Conservation (phyloP, 2,113 vertebrate genomes). For the Columba livia region DNA sequence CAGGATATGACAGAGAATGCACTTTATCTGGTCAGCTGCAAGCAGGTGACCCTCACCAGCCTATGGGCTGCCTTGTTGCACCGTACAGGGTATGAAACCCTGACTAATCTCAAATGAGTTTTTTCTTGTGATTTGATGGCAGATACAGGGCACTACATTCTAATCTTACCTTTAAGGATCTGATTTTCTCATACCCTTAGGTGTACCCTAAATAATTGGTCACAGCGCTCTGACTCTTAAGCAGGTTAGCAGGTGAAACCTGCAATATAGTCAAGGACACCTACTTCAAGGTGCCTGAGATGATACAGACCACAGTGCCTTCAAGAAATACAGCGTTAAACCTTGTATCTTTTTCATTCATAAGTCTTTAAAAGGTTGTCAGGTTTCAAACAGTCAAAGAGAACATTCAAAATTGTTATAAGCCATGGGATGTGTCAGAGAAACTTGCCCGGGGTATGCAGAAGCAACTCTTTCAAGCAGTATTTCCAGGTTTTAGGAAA, state of each 20-base stretch:
- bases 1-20: not conserved
- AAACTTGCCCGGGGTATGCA: not conserved
- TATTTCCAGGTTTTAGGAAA: not conserved
- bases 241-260: not conserved
- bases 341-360: not conserved
- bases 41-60: not conserved
- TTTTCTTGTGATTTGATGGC: not conserved
- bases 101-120: not conserved
- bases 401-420: not conserved
- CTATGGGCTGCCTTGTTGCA: not conserved
- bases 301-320: not conserved
- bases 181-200: not conserved
- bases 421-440: not conserved
- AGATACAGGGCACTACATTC: not conserved
- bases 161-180: not conserved
- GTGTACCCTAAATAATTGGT: not conserved
- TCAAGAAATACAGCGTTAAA: not conserved
- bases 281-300: not conserved
- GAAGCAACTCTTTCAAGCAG: not conserved
- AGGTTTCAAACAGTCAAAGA: not conserved
- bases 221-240: not conserved
- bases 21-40: not conserved
- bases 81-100: rapidly evolving
- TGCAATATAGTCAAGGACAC: not conserved
- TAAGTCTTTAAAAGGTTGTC: not conserved